These are phyloP conservation scores for Galbula dea DNA, from an alignment of 2,113 vertebrate genomes.

Conservation along the genomic window DNA sequence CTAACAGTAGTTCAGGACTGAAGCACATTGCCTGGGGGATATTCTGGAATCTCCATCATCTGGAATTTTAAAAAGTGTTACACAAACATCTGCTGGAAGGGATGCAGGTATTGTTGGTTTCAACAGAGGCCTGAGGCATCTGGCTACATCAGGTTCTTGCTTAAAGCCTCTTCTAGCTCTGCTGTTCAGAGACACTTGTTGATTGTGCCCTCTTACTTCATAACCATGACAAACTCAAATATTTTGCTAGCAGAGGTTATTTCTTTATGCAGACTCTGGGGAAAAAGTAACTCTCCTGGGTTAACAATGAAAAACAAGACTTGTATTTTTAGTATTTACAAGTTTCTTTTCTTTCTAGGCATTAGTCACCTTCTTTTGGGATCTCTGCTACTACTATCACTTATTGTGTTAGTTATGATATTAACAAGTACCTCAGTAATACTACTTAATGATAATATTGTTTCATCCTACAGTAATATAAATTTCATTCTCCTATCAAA, in stretches of 20 bases:
- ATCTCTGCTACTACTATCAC: neutral
- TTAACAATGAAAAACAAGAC: neutral
- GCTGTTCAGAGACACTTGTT: neutral
- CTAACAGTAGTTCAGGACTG: neutral
- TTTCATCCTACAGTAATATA: neutral
- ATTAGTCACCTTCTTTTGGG: neutral
- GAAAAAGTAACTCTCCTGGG: neutral
- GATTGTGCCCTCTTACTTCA: neutral
- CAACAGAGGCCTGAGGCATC: neutral
- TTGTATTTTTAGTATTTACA: neutral
- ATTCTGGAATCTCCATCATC: slow-evolving; percentile 8
- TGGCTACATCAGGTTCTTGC: neutral
- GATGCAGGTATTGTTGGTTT: neutral
- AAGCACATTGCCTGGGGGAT: neutral
- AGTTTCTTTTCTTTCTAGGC: neutral
- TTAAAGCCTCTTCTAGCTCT: neutral
- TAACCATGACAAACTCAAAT: neutral
- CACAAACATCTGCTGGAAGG: neutral
- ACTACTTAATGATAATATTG: neutral
- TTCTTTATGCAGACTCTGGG: neutral
- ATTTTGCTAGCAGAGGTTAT: neutral
- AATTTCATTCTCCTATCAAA: neutral
- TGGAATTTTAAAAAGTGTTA: neutral
- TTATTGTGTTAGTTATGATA: neutral
- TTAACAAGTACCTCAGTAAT: neutral